These are phyloP conservation scores for Clavelina lepadiformis DNA, from an alignment of 23 tunicate genomes.

Conservation along the genomic window DNA sequence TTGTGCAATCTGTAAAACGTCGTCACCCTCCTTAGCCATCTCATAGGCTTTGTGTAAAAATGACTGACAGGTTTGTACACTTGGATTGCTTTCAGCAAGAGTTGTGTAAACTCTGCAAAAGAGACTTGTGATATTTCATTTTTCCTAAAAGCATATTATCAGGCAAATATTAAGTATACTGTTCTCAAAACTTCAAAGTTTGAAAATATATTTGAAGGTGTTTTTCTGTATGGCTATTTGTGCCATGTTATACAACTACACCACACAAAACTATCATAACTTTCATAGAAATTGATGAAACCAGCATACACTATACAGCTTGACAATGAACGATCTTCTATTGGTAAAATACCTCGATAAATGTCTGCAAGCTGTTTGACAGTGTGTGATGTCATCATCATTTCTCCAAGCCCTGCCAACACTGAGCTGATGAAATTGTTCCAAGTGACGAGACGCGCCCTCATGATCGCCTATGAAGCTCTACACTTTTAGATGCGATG, in stretches of 20 bases:
- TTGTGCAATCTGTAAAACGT: constrained; percentile 61
- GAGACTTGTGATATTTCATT: too few species aligned
- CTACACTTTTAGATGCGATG: too few species aligned
- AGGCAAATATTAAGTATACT: too few species aligned
- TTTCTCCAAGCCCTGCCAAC: constrained; percentile 65
- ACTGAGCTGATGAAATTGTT: constrained; percentile 56
- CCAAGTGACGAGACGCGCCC: constrained; percentile 50
- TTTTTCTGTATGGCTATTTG: too few species aligned
- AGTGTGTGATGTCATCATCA: constrained; percentile 25
- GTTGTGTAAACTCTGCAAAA: constrained; percentile 66
- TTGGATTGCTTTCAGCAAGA: constrained; percentile 30
- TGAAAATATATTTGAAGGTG: too few species aligned
- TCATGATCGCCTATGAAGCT: constrained; percentile 34
- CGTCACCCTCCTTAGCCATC: constrained; percentile 77
- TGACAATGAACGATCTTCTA: too few species aligned
- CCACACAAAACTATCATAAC: too few species aligned
- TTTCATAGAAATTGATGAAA: too few species aligned
- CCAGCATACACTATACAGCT: too few species aligned
- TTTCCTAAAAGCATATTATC: too few species aligned
- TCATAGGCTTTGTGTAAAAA: constrained; percentile 46
- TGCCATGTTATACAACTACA: too few species aligned
- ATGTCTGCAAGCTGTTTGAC: constrained; percentile 41
- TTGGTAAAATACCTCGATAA: constrained; percentile 45
- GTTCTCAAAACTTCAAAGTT: too few species aligned
- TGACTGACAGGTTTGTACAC: constrained; percentile 16